These are phyloP conservation scores for Diaphora mendica DNA, from an alignment of 2,888 invertebrate species.

Conservation along the genomic window DNA sequence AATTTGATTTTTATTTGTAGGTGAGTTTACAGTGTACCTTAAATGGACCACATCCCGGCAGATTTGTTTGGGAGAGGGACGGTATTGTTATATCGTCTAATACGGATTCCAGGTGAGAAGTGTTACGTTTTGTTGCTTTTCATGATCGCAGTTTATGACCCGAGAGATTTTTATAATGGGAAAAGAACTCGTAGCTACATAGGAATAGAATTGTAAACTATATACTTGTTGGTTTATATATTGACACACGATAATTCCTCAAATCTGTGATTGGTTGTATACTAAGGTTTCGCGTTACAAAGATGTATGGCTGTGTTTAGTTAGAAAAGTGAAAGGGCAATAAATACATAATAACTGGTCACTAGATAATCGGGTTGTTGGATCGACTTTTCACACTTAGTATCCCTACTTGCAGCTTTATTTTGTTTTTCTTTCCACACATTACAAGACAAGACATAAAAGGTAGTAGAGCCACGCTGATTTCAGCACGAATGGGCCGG, in stretches of 20 bases:
- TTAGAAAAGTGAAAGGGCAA: background rate
- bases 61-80: conserved; percentile 82
- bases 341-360: background rate
- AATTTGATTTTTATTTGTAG: conserved; percentile 56
- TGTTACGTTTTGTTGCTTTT: conserved; percentile 14
- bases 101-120: conserved; percentile 77
- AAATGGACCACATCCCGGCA: conserved; percentile 76
- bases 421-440: no score
- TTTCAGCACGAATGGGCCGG: no score
- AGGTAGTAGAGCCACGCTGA: no score
- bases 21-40: conserved; percentile 78
- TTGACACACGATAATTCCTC: background rate
- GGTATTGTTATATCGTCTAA: conserved; percentile 79
- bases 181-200: background rate
- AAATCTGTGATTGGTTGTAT: background rate
- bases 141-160: background rate
- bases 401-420: background rate
- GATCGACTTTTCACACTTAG: background rate
- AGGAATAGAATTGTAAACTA: background rate
- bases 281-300: background rate
- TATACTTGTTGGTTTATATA: background rate
- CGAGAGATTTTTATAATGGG: background rate
- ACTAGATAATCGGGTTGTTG: no score
- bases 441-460: no score
- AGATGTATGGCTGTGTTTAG: background rate